Evolutionary conservation across 2,888 invertebrate genomes (phyloP).

Genomic region (Melanotus villosus): DNA sequence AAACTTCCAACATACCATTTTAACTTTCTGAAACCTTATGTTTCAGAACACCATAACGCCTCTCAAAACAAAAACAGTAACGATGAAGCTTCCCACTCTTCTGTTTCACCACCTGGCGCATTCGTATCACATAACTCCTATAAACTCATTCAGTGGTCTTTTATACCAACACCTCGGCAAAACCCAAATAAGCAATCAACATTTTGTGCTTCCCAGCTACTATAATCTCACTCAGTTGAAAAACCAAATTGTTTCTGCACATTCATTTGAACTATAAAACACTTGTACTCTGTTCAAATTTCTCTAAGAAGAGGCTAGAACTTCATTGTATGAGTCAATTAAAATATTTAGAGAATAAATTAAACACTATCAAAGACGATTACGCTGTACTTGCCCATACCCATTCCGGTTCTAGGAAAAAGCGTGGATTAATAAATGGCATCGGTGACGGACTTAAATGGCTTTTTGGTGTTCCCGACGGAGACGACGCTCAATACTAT

Average conservation of each 20-base stretch:
- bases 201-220: too few relatives aligned
- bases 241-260: not conserved
- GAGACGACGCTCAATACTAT: conserved; percentile 49
- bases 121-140: not conserved
- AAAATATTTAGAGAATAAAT: too few relatives aligned
- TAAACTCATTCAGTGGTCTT: not conserved
- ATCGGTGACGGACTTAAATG: conserved; percentile 7
- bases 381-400: not conserved
- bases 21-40: not conserved
- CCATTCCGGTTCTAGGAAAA: not conserved
- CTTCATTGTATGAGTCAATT: too few relatives aligned
- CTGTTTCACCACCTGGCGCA: too few relatives aligned
- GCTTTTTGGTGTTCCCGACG: conserved; percentile 49
- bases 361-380: too few relatives aligned
- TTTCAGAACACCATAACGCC: conserved; percentile 2
- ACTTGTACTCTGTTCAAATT: too few relatives aligned
- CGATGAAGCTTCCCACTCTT: not conserved
- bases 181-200: too few relatives aligned
- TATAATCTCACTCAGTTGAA: not conserved
- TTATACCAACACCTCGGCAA: not conserved
- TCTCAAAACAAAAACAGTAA: not conserved
- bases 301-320: too few relatives aligned
- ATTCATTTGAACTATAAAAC: too few relatives aligned
- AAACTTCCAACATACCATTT: conserved; percentile 15
- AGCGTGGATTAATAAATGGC: not conserved